Conservation (phyloP, 2,797 vertebrate genomes). For the Cirrhinus molitorella region DNA sequence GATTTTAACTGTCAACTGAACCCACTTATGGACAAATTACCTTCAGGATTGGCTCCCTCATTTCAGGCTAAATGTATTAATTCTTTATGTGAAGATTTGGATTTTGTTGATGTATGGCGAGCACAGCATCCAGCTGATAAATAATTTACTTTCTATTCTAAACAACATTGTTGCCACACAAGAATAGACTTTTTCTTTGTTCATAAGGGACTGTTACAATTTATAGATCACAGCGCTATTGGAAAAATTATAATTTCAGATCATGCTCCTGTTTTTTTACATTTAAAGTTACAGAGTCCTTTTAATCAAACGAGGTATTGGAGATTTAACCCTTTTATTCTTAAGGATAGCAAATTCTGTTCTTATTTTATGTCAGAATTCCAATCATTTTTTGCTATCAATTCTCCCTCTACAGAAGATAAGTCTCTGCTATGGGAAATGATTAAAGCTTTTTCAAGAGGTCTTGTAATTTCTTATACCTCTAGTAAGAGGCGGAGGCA, state of each 20-base stretch:
- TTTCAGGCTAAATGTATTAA: background rate
- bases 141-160: constrained; percentile 20
- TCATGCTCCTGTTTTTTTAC: background rate
- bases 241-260: constrained; percentile 26
- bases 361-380: constrained; percentile 10
- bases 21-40: no score
- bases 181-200: constrained; percentile 27
- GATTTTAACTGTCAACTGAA: no score
- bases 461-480: no score
- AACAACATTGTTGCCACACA: background rate
- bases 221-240: constrained; percentile 4
- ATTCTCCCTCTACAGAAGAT: no score
- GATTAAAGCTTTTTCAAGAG: no score
- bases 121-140: constrained; percentile 1
- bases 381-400: constrained; percentile 1
- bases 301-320: background rate
- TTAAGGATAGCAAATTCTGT: background rate
- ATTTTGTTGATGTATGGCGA: constrained; percentile 10
- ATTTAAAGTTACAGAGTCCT: background rate
- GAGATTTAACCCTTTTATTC: constrained; percentile 14
- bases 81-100: constrained; percentile 25
- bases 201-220: background rate
- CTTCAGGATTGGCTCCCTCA: background rate
- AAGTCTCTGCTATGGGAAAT: no score
- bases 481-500: no score